Evolutionary conservation across 2,888 invertebrate species (phyloP).

Genomic region (Napeogenes sylphis): DNA sequence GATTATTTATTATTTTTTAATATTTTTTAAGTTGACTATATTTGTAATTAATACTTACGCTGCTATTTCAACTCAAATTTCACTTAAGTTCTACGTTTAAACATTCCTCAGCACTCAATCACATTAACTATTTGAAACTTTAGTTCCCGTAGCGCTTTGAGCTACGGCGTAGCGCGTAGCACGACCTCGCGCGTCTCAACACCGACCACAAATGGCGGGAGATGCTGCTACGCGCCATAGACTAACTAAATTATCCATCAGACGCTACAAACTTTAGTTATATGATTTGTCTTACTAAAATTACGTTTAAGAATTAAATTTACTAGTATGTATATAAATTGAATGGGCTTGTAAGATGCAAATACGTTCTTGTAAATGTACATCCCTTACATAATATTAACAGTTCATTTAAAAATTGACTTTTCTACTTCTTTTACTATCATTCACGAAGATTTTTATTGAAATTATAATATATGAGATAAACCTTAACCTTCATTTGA

Average conservation of each 20-base stretch:
- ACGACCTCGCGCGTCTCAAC: conserved; percentile 52
- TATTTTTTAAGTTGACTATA: neutral
- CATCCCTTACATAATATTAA: too few species aligned
- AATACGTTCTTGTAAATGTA: too few species aligned
- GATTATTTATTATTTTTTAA: too few species aligned
- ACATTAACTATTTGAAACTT: conserved; percentile 27
- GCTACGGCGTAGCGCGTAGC: conserved; percentile 52
- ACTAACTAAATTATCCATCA: conserved; percentile 1
- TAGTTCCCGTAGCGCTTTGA: conserved; percentile 39
- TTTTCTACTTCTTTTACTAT: too few species aligned
- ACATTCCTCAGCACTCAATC: conserved; percentile 30
- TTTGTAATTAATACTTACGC: conserved; percentile 20
- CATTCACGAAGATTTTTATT: too few species aligned
- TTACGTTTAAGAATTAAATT: conserved; percentile 15
- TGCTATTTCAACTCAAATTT: conserved; percentile 12
- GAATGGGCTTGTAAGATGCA: conserved; percentile 36
- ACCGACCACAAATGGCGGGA: conserved; percentile 55
- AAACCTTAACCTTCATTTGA: too few species aligned
- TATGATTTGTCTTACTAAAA: conserved; percentile 32
- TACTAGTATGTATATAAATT: conserved; percentile 25
- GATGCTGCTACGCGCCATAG: conserved; percentile 26
- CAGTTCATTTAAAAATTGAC: too few species aligned
- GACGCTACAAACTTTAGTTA: conserved; percentile 23
- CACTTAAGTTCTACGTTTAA: conserved; percentile 20
- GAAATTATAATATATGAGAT: too few species aligned